Evolutionary conservation across 2,113 vertebrate genomes (phyloP).

Genomic region (Nibea coibor): DNA sequence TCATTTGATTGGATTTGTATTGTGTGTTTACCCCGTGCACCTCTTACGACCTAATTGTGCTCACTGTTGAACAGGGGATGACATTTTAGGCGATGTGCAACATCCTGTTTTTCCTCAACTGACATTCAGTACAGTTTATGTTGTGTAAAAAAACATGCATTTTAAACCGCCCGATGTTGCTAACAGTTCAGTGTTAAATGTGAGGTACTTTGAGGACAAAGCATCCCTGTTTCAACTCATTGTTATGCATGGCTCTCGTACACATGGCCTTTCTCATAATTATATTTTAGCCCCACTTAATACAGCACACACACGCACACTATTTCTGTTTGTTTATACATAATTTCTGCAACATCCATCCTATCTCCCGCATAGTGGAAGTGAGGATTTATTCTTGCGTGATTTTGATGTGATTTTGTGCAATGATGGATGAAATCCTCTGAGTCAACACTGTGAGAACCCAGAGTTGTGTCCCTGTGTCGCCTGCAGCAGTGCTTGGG

Average conservation of each 20-base stretch:
- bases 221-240: conserved; percentile 6
- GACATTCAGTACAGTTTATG: not conserved
- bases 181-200: not conserved
- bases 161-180: not conserved
- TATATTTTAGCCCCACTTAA: conserved; percentile 20
- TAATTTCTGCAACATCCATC: conserved; percentile 42
- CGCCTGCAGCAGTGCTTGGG: conserved; percentile 43
- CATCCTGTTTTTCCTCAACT: not conserved
- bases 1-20: not conserved
- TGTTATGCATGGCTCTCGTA: not conserved
- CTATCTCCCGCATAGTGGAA: conserved; percentile 3
- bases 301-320: not conserved
- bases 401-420: conserved; percentile 34
- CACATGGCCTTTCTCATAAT: conserved; percentile 31
- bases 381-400: conserved; percentile 16
- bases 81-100: not conserved
- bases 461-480: conserved; percentile 45
- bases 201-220: conserved; percentile 33
- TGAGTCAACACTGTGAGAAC: conserved; percentile 26
- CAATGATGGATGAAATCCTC: conserved; percentile 38
- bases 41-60: not conserved
- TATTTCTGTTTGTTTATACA: conserved; percentile 24
- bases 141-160: not conserved
- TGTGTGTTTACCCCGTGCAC: not conserved
- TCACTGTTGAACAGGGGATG: not conserved